Evolutionary conservation across 2,888 invertebrate genomes (phyloP).

Genomic region (Cotesia congregata): DNA sequence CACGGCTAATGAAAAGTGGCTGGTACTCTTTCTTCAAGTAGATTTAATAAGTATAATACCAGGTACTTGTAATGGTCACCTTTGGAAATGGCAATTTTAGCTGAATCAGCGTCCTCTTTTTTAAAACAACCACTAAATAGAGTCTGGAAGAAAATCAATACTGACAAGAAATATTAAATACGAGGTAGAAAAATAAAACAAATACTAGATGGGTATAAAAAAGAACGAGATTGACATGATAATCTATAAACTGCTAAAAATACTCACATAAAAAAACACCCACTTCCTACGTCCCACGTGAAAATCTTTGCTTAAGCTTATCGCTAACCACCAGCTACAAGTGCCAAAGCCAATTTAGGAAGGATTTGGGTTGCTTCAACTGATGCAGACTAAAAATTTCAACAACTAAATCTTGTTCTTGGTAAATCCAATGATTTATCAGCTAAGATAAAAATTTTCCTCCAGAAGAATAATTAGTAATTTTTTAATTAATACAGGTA

Average conservation of each 20-base stretch:
- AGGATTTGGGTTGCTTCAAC: too few species aligned
- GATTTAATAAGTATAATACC: constrained; percentile 58
- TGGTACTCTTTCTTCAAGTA: constrained; percentile 43
- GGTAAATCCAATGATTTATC: too few species aligned
- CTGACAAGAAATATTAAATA: constrained; percentile 23
- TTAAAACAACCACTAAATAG: constrained; percentile 50
- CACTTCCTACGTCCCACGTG: too few species aligned
- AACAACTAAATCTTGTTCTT: too few species aligned
- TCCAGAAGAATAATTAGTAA: too few species aligned
- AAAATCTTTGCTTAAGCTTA: too few species aligned
- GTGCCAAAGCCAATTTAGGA: too few species aligned
- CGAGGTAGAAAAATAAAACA: constrained; percentile 1
- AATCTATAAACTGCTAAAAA: neutral
- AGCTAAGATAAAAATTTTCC: too few species aligned
- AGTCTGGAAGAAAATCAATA: constrained; percentile 59
- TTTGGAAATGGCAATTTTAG: constrained; percentile 53
- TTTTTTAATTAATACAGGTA: too few species aligned
- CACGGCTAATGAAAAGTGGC: constrained; percentile 55
- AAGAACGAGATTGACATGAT: neutral
- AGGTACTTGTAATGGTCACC: constrained; percentile 46
- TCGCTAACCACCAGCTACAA: too few species aligned
- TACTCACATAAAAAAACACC: neutral
- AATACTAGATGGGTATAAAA: neutral
- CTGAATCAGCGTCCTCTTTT: constrained; percentile 61
- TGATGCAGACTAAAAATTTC: too few species aligned